Conservation (phyloP, 2,113 vertebrate genomes). For the Strigops habroptila region DNA sequence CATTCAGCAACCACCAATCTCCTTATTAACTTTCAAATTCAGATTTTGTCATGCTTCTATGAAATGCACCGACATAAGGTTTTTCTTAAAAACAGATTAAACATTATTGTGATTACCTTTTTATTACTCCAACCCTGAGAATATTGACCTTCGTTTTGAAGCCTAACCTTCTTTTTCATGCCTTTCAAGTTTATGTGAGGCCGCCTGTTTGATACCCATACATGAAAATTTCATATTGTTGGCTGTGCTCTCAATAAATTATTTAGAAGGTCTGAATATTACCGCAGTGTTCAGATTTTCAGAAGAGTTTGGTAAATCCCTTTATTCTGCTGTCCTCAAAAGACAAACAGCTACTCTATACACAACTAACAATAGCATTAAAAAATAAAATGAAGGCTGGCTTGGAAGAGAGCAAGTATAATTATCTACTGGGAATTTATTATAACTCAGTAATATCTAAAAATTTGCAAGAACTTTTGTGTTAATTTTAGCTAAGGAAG, state of each 20-base stretch:
- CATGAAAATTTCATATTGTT: constrained; percentile 83
- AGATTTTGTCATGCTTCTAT: background rate
- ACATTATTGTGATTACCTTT: background rate
- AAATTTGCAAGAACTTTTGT: background rate
- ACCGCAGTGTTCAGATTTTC: constrained; percentile 58
- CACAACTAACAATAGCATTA: background rate
- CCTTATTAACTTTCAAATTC: background rate
- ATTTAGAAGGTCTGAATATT: constrained; percentile 73
- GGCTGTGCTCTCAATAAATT: constrained; percentile 73
- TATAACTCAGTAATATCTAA: background rate
- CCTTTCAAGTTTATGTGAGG: constrained; percentile 60
- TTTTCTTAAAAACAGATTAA: constrained; percentile 16
- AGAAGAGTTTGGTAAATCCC: constrained; percentile 53
- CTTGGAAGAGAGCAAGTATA: constrained; percentile 29
- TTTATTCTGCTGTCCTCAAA: constrained; percentile 49
- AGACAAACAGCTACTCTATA: constrained; percentile 29
- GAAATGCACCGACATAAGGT: background rate
- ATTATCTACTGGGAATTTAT: background rate
- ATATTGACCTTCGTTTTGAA: constrained; percentile 35
- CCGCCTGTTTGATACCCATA: constrained; percentile 57
- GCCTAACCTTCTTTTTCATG: constrained; percentile 64
- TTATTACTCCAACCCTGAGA: constrained; percentile 22
- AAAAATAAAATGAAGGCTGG: constrained; percentile 6
- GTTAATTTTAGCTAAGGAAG: constrained; percentile 18
- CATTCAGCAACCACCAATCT: background rate